Evolutionary conservation across 2,888 invertebrate species (phyloP), one percentile per base, ranked within the genome.

Genomic region (Zhuqinia jingwanae): DNA sequence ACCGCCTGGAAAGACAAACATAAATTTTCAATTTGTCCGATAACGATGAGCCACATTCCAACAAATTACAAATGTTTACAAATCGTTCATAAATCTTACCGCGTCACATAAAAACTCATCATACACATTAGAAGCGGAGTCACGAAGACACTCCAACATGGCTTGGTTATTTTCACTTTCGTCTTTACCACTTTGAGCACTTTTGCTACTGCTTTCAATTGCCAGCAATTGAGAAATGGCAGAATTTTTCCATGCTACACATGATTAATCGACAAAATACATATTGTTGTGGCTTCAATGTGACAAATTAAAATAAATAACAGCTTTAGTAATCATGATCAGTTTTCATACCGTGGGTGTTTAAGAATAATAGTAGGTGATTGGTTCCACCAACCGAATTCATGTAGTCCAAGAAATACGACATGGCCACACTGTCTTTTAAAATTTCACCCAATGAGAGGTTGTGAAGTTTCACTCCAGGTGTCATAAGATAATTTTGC

Each of bases 321-420:
- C n/a, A n/a, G n/a, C n/a, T n/a, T n/a, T n/a, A n/a, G 63, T 60
- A 30, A 27, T n/a, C n/a, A n/a, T n/a, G n/a, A n/a, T n/a, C n/a
- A n/a, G n/a, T n/a, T n/a, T 10, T 85, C 91, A 90, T 90, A 94
- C 95, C 95, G 92, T 96, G 95, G 73, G 96, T 95, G 91, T 96
- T 96, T 76, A 96, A 93, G 92, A 96, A 96, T 92, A 96, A 96
- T 92, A 95, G 96, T 89, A 96, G 93, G 92, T 96, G 96, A 88
- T 94, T 93, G 91, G 96, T 95, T 50, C 95, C 95, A 81, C 95
- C 95, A 79, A 95, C 94, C 88, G 94, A 94, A 10, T 95, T 94
- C 93, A 96, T 95, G 91, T 95, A 96, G 92, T 96, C 96, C 90
- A 96, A 95, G 91, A 96, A 96, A 92, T 95, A 95, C 20, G 95